Conservation (phyloP, 2,113 vertebrate species). For the Mola mola region DNA sequence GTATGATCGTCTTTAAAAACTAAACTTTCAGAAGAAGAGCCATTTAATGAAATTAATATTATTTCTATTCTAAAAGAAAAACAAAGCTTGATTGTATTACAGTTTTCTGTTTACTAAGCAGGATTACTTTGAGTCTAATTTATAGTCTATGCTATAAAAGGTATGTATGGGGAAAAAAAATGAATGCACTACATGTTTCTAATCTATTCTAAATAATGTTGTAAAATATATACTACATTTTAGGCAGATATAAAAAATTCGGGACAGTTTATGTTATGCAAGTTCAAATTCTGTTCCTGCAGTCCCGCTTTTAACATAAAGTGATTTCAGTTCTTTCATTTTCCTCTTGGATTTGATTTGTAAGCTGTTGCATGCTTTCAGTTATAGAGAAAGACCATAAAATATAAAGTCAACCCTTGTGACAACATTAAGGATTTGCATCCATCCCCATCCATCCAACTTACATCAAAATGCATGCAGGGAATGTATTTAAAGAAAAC, state of each 20-base stretch:
- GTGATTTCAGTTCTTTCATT: slow-evolving; percentile 55
- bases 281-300: slow-evolving; percentile 28
- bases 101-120: background rate
- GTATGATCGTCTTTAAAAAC: no score
- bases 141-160: no score
- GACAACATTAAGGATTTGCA: slow-evolving; percentile 67
- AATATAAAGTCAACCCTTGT: slow-evolving; percentile 59
- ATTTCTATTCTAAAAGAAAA: no score
- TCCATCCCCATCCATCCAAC: slow-evolving; percentile 37
- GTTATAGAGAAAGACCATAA: slow-evolving; percentile 74
- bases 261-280: slow-evolving; percentile 39
- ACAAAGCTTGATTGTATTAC: no score
- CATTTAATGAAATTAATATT: no score
- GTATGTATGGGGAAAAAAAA: no score
- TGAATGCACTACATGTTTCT: no score
- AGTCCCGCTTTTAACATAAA: slow-evolving; percentile 63
- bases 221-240: slow-evolving; percentile 20
- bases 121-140: no score
- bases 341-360: slow-evolving; percentile 70
- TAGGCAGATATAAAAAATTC: slow-evolving; percentile 26
- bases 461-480: slow-evolving; percentile 33
- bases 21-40: no score
- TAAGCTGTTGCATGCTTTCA: slow-evolving; percentile 65
- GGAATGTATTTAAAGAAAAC: slow-evolving; percentile 32
- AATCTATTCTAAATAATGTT: slow-evolving; percentile 7